Conservation (phyloP, 2,888 invertebrate genomes). For the Formica aserva region DNA sequence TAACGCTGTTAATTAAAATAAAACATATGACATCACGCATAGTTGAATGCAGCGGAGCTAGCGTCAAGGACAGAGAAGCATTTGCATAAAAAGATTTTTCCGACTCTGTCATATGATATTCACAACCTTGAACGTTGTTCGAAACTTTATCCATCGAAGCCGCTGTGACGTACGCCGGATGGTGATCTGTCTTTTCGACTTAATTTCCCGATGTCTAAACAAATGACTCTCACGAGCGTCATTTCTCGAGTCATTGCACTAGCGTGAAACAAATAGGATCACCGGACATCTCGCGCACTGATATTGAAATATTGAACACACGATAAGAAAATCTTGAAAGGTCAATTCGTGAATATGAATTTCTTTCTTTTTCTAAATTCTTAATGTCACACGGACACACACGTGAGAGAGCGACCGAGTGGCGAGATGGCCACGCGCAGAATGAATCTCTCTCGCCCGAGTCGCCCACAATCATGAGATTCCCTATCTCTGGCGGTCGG, state of each 20-base stretch:
- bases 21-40: not conserved
- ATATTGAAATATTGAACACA: not conserved
- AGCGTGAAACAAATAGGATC: not conserved
- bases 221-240: not conserved
- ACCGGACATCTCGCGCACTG: not conserved
- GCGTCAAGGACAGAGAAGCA: not conserved
- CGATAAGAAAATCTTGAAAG: not conserved
- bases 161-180: not conserved
- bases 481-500: conserved; percentile 64
- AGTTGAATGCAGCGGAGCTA: not conserved
- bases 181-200: not conserved
- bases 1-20: not conserved
- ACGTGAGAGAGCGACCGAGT: conserved; percentile 50
- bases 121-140: conserved; percentile 56
- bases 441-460: conserved; percentile 64
- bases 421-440: conserved; percentile 56
- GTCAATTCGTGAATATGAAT: not conserved
- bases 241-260: conserved; percentile 9
- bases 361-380: not conserved
- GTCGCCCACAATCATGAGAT: conserved; percentile 65
- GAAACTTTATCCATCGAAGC: conserved; percentile 1
- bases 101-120: not conserved
- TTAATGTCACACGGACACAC: not conserved
- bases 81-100: not conserved
- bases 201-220: not conserved